A percentile compares a stretch with the other conserved stretches of the same genome.
These are phyloP conservation scores for Trichogramma pretiosum DNA, from an alignment of 1,140 invertebrate genomes.

Conservation along the genomic window DNA sequence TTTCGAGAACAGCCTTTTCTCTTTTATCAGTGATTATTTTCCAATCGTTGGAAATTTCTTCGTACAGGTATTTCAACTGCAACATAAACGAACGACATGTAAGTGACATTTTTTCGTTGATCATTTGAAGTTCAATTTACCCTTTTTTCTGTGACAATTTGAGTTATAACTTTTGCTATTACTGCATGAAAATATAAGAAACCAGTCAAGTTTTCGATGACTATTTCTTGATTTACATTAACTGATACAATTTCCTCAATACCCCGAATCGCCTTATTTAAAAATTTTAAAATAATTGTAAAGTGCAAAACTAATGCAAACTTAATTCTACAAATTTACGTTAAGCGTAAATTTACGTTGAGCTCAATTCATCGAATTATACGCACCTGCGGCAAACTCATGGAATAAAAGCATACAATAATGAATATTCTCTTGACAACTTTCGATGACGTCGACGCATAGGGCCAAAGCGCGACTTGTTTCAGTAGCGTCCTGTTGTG, in stretches of 20 bases:
- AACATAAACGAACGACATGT: too few relatives aligned
- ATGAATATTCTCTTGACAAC: neutral
- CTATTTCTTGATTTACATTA: too few relatives aligned
- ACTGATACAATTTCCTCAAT: too few relatives aligned
- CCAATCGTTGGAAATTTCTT: constrained; percentile 2
- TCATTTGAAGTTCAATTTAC: too few relatives aligned
- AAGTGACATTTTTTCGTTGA: too few relatives aligned
- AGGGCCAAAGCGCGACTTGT: neutral
- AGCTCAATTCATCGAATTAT: neutral
- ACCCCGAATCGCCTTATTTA: neutral
- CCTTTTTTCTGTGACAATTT: too few relatives aligned
- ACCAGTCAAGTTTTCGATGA: too few relatives aligned
- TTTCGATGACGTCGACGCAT: neutral
- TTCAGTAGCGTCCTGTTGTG: neutral
- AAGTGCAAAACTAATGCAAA: too few relatives aligned
- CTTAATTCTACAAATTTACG: too few relatives aligned
- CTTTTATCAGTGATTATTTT: neutral
- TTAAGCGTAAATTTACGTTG: too few relatives aligned
- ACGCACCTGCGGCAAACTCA: neutral
- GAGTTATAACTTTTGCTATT: too few relatives aligned
- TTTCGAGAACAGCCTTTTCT: neutral
- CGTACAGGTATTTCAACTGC: neutral
- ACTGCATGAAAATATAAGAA: too few relatives aligned
- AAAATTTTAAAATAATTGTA: neutral
- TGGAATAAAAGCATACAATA: neutral